Evolutionary conservation across 2,113 vertebrate species (phyloP).

Genomic region (Antechinus flavipes): DNA sequence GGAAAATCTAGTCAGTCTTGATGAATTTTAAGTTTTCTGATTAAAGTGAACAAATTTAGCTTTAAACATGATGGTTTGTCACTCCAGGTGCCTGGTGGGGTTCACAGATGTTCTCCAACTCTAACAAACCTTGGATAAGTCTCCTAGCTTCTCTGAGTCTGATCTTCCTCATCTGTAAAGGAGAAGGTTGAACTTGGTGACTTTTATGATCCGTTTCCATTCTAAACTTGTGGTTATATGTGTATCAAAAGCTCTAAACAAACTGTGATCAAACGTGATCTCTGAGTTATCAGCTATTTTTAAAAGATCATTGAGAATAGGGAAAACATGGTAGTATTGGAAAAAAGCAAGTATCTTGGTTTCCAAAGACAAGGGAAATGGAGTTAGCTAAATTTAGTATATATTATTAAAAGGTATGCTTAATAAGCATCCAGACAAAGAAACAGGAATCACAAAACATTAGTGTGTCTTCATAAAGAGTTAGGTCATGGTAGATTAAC

Average conservation of each 20-base stretch:
- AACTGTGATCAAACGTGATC: background rate
- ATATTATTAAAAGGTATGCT: background rate
- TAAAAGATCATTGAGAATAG: background rate
- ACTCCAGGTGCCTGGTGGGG: background rate
- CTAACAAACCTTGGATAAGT: background rate
- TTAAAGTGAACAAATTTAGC: background rate
- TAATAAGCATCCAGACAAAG: background rate
- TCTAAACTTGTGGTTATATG: background rate
- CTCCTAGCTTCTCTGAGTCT: background rate
- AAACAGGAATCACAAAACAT: background rate
- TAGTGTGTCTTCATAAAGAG: too few species aligned
- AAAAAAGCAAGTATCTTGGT: background rate
- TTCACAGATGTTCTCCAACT: background rate
- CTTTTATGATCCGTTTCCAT: background rate
- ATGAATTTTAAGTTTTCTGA: background rate
- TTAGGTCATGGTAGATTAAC: too few species aligned
- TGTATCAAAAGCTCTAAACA: background rate
- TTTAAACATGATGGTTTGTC: background rate
- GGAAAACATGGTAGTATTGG: background rate
- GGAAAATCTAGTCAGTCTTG: background rate
- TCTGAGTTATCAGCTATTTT: background rate
- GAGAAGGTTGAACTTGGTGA: background rate
- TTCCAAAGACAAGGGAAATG: background rate
- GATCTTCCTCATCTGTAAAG: background rate
- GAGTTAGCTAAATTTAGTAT: background rate